A percentile compares a stretch with the other conserved stretches of the same genome.
These are phyloP conservation scores for Plectropomus leopardus DNA, from an alignment of 2,113 vertebrate genomes.

Conservation along the genomic window DNA sequence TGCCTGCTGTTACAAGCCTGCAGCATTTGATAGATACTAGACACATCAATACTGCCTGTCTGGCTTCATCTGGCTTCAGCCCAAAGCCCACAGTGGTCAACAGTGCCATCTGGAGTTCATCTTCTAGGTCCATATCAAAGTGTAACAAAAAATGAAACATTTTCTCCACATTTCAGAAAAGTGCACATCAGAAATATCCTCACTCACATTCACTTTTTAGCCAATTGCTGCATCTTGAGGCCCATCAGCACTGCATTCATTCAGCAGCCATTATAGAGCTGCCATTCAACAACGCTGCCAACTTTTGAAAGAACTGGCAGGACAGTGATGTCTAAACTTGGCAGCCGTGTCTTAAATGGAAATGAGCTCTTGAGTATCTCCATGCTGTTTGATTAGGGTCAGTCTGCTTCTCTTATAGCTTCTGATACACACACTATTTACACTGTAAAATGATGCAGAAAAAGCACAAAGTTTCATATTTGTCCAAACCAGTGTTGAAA, in stretches of 20 bases:
- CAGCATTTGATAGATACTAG: background rate
- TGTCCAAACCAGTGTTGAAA: too few species aligned
- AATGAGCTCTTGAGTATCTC: conserved; percentile 35
- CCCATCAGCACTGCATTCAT: background rate
- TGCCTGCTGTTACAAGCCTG: background rate
- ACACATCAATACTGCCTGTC: background rate
- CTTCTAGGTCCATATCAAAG: background rate
- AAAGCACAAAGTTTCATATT: too few species aligned
- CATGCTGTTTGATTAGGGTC: background rate
- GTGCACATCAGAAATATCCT: background rate
- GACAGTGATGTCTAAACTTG: conserved; percentile 7
- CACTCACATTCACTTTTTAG: background rate
- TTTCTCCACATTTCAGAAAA: background rate
- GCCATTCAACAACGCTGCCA: background rate
- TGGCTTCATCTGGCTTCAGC: conserved; percentile 18
- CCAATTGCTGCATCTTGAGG: background rate
- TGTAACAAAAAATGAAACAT: background rate
- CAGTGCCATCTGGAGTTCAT: conserved; percentile 20
- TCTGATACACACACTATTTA: conserved; percentile 4
- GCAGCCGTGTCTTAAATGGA: conserved; percentile 38
- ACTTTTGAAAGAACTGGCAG: conserved; percentile 28
- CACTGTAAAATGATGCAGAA: too few species aligned
- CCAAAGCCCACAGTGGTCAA: conserved; percentile 10
- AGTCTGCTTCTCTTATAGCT: conserved; percentile 20
- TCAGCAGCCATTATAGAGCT: conserved; percentile 14